phyloP scores from a whole-genome alignment of 2,797 vertebrate species.

The Synaphobranchus kaupii region DNA sequence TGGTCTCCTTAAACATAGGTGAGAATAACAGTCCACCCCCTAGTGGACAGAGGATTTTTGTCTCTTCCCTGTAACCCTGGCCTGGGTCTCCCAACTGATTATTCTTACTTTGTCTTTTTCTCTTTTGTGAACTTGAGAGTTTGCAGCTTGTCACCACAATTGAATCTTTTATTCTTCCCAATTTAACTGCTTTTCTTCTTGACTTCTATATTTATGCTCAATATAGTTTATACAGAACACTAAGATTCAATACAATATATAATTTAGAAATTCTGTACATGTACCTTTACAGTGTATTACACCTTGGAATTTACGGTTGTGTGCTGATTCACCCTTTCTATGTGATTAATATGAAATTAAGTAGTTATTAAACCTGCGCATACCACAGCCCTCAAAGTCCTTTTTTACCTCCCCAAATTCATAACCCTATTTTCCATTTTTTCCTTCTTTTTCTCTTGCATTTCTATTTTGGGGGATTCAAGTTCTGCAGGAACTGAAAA shows the following conservation, averaged over 20 bases:
- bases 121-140: slow-evolving; percentile 33
- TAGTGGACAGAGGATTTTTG: slow-evolving; percentile 45
- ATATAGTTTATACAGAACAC: background rate
- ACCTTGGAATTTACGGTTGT: background rate
- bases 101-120: slow-evolving; percentile 42
- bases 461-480: background rate
- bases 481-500: background rate
- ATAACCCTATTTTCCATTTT: background rate
- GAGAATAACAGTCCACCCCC: slow-evolving; percentile 76
- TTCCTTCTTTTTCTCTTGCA: background rate
- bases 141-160: slow-evolving; percentile 32
- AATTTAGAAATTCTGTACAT: background rate
- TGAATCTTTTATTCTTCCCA: slow-evolving; percentile 34
- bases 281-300: background rate
- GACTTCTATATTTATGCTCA: background rate
- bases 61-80: slow-evolving; percentile 33
- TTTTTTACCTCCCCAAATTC: background rate
- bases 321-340: background rate
- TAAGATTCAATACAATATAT: background rate
- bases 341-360: background rate
- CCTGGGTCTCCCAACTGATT: slow-evolving; percentile 45
- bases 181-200: background rate
- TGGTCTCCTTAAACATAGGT: slow-evolving; percentile 99
- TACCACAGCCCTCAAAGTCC: background rate
- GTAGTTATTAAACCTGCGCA: background rate